Evolutionary conservation across 2,888 invertebrate genomes (phyloP), one percentile per base, ranked within the genome.

Genomic region (Unio delphinus): DNA sequence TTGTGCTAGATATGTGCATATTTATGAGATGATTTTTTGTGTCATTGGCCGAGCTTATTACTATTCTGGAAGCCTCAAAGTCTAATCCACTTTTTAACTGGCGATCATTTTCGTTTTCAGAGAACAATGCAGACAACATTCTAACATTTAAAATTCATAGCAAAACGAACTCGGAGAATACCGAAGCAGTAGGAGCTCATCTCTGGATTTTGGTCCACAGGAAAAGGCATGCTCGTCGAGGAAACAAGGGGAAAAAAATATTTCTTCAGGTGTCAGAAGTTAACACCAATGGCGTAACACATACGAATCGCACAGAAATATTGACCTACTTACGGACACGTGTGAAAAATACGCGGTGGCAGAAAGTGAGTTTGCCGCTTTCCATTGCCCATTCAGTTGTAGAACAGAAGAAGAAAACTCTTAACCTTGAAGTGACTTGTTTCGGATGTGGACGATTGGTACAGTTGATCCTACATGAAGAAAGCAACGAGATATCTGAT

Each of bases 381-480:
- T 66, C 60, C 45, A 62, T 74, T 56, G 74, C 70, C 6, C 70
- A 74, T 56, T 55, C 55, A 11, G 34, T 77, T 34, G 55, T 77
- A 61, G 64, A 72, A 17, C 69, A 70, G 23, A 67, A 70, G 6
- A 26, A 56, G 3, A 63, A 58, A 45, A 30, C 62, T 8, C 34
- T 77, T 11, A 71, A 73, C 61, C 67, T 77, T 30, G 73, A 68
- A 62, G 70, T 77, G 20, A 63, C 64, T n/a, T 77, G 77, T 71
- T 18, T 59, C 60, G 77, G 77, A 15, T 77, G 77, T 67, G 77
- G 77, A n/a, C 57, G 73, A 1, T 30, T 77, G 56, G 77, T 77
- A 5, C 67, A 74, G 45, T 28, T 77, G 45, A 45, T 45, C 45
- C 45, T 45, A 45, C 45, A 45, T 15, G 45, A 45, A 45, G 45